Conservation (phyloP, 2,888 invertebrate genomes). For the Sipha maydis region DNA sequence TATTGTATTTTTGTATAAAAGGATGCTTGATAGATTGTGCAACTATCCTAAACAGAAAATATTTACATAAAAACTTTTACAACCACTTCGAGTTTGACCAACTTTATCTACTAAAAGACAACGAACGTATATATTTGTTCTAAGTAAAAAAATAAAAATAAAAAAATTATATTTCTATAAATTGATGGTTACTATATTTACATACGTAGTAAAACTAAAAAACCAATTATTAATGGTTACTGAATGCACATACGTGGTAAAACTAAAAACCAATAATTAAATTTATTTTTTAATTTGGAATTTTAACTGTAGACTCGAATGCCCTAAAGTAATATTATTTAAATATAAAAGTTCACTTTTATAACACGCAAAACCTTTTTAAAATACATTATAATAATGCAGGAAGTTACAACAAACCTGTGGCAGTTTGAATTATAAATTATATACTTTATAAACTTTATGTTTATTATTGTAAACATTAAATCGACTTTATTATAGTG, state of each 20-base stretch:
- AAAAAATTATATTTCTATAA: neutral
- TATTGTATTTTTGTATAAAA: constrained; percentile 3
- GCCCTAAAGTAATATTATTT: neutral
- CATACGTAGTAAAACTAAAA: neutral
- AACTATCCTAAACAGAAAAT: constrained; percentile 22
- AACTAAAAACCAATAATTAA: neutral
- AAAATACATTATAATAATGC: neutral
- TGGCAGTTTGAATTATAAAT: neutral
- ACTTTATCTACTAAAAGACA: constrained; percentile 27
- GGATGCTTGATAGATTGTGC: neutral
- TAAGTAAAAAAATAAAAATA: neutral
- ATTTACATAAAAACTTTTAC: constrained; percentile 42
- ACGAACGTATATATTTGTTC: neutral
- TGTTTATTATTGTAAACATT: neutral
- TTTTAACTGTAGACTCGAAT: neutral
- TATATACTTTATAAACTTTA: neutral
- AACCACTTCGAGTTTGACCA: neutral
- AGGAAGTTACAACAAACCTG: neutral
- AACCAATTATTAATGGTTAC: neutral
- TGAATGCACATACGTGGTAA: neutral
- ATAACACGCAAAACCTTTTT: constrained; percentile 9
- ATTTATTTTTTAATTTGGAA: neutral
- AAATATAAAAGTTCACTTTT: neutral
- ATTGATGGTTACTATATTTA: neutral
- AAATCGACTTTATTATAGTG: neutral